Evolutionary conservation across 2,113 vertebrate genomes (phyloP).

Genomic region (Takifugu bimaculatus): DNA sequence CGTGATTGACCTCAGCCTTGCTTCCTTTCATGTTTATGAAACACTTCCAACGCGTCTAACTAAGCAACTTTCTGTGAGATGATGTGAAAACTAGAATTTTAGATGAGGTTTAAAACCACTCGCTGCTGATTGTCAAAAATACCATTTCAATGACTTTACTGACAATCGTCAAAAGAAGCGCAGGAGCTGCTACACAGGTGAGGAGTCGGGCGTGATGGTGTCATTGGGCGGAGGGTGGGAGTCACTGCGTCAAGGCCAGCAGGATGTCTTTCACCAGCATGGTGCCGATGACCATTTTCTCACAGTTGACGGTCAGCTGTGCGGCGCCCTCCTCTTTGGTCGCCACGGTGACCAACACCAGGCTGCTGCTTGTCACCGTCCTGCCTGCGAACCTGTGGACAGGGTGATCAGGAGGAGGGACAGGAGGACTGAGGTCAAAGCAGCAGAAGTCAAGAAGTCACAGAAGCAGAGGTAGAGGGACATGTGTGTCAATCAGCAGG

Average conservation of each 20-base stretch:
- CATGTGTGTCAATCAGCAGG: neutral
- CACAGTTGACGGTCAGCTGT: conserved; percentile 90
- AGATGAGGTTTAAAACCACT: conserved; percentile 1
- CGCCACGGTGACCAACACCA: conserved; percentile 88
- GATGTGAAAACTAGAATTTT: neutral
- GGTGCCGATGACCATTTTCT: conserved; percentile 98
- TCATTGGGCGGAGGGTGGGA: neutral
- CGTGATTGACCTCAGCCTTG: too few species aligned
- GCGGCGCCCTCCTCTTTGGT: conserved; percentile 68
- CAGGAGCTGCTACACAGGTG: conserved; percentile 37
- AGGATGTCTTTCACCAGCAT: conserved; percentile 95
- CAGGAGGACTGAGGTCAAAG: conserved; percentile 70
- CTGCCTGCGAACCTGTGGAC: conserved; percentile 86
- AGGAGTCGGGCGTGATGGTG: neutral
- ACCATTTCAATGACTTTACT: neutral
- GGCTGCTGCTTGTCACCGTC: conserved; percentile 85
- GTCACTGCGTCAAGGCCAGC: conserved; percentile 86
- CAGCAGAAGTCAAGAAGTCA: conserved; percentile 53
- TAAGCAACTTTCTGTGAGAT: neutral
- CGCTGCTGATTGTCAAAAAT: conserved; percentile 45
- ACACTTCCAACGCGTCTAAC: neutral
- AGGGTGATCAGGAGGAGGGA: conserved; percentile 56
- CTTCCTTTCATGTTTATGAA: neutral
- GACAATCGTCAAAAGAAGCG: conserved; percentile 4
- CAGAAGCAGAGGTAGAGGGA: conserved; percentile 34